Evolutionary conservation across 1,140 invertebrate species (phyloP), one percentile per base, ranked within the genome.

Genomic region (Nixonia krombeini): DNA sequence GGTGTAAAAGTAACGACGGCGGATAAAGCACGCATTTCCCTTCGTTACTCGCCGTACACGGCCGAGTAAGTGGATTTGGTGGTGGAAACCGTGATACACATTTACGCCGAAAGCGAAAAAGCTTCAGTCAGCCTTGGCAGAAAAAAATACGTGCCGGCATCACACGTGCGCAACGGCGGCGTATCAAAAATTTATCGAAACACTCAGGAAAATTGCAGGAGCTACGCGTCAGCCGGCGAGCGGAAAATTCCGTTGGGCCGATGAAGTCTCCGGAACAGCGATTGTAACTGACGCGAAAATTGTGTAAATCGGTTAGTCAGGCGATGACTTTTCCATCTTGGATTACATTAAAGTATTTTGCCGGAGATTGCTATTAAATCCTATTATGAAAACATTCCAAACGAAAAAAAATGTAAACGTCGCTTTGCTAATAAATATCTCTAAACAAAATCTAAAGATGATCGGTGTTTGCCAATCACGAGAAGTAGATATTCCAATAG

Each of bases 181-280:
- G 3, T 33, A 67, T 67, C 56, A 67, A 67, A 67, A 59, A 67
- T 67, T 59, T 59, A 67, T 55, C 26, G 29, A 28, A 55, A 67
- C 63, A 67, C 63, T 67, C 56, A 67, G 44, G 63, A 55, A 67
- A 67, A 67, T 67, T 67, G 51, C 61, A 38, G 15, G 37, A 38
- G 49, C 6, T 41, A 46, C 12, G 18, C 40, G 31, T 26, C 15
- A 46, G 25, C 41, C 21, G 40, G 21, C 31, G n/a, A 29, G 17
- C 16, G 38, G 42, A n/a, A 37, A 62, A 62, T 47, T 62, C 47
- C 17, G 45, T 42, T 37, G 44, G 44, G 33, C 40, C 25, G 16
- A 33, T 13, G 17, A 47, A 52, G 38, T 49, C n/a, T 40, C 12
- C 42, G 33, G 35, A 28, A 15, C 44, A 26, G 40, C 50, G 46